Percentiles rank a stretch among this genome's conserved stretches.
Conservation (phyloP, 30 jellyfish, hydroid and myxozoan genomes). For the Hydractinia echinata region DNA sequence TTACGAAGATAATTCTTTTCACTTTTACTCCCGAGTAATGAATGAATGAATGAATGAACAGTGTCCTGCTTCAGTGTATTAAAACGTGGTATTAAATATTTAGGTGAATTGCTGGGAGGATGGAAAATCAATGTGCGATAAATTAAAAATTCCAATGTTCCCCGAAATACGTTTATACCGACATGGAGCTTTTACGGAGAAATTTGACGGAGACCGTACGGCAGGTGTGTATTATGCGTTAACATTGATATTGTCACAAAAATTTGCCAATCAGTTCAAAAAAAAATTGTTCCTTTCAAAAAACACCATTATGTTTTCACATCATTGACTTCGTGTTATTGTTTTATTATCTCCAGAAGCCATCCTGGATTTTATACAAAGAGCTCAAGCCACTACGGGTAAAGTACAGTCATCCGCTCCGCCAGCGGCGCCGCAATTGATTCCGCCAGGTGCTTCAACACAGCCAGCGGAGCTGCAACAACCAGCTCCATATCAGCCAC, state of each 20-base stretch:
- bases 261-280: not conserved
- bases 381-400: constrained; percentile 49
- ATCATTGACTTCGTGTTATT: not conserved
- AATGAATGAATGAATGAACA: no score
- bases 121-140: constrained; percentile 86
- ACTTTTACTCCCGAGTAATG: no score
- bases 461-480: constrained; percentile 42
- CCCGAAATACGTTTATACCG: constrained; percentile 76
- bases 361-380: constrained; percentile 29
- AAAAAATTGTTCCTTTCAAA: not conserved
- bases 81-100: not conserved
- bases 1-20: no score
- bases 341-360: constrained; percentile 19
- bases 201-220: constrained; percentile 76
- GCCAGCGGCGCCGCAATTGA: constrained; percentile 41
- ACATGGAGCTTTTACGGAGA: constrained; percentile 71
- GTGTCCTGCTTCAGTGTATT: no score
- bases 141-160: constrained; percentile 70
- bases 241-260: constrained; percentile 12
- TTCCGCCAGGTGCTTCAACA: constrained; percentile 16
- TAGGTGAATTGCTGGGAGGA: constrained; percentile 80
- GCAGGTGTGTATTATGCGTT: constrained; percentile 52
- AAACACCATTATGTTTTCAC: not conserved
- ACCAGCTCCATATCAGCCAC: constrained; percentile 30
- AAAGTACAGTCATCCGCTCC: constrained; percentile 34